A percentile compares a stretch with the other conserved stretches of the same genome.
Evolutionary conservation across 2,888 invertebrate genomes (phyloP).

Genomic region (Thumatha senex): DNA sequence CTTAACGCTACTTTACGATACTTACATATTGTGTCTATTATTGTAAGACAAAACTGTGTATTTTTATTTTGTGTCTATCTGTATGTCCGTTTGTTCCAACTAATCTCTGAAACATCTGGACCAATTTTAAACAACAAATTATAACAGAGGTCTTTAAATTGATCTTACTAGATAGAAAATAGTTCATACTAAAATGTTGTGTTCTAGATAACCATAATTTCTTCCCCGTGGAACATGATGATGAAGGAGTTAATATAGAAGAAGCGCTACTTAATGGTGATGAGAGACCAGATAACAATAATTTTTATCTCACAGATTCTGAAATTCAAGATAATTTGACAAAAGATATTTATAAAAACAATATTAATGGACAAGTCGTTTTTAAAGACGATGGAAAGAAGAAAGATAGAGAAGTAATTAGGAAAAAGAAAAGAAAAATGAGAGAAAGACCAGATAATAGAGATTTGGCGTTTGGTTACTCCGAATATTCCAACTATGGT

Average conservation of each 20-base stretch:
- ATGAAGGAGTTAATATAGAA: no score
- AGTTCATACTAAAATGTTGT: background rate
- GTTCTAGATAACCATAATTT: background rate
- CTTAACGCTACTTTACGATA: no score
- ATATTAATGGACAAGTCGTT: background rate
- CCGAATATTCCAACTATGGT: slow-evolving; percentile 1
- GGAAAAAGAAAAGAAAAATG: slow-evolving; percentile 43
- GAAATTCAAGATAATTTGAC: background rate
- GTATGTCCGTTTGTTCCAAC: no score
- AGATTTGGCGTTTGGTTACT: background rate
- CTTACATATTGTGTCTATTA: no score
- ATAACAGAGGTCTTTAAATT: no score
- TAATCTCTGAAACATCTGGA: no score
- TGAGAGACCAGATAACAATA: background rate
- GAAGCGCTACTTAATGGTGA: background rate
- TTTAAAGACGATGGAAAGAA: slow-evolving; percentile 28
- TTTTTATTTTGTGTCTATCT: no score
- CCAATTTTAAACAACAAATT: no score
- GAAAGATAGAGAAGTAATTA: slow-evolving; percentile 16
- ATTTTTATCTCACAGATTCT: background rate
- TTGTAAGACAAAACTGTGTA: no score
- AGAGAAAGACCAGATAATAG: slow-evolving; percentile 37
- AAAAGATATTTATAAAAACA: background rate
- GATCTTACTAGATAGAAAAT: no score
- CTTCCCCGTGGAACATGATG: background rate